Evolutionary conservation across 2,888 invertebrate genomes (phyloP).

Genomic region (Eugnorisma glareosa): DNA sequence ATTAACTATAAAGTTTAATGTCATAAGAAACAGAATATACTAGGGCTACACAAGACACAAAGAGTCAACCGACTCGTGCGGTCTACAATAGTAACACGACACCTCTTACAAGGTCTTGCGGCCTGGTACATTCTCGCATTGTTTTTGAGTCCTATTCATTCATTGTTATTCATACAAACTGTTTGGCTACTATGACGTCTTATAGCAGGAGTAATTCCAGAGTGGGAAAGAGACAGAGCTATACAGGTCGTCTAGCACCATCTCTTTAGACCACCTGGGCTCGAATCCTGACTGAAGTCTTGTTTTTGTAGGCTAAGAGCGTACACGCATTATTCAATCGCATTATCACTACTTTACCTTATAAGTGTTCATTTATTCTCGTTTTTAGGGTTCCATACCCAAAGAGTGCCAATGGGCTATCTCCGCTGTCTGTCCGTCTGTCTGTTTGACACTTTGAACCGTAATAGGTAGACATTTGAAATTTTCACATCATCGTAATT

Average conservation of each 20-base stretch:
- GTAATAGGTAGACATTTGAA: neutral
- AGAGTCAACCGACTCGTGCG: constrained; percentile 57
- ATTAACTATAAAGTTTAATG: neutral
- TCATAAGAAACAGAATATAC: neutral
- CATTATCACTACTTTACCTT: neutral
- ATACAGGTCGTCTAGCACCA: too few relatives aligned
- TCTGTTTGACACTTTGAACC: neutral
- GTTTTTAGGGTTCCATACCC: neutral
- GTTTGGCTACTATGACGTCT: too few relatives aligned
- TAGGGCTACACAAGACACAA: constrained; percentile 31
- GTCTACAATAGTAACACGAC: constrained; percentile 61
- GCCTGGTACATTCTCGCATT: constrained; percentile 37
- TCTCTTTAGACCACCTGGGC: too few relatives aligned
- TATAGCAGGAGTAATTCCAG: too few relatives aligned
- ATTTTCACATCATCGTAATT: neutral
- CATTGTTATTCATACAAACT: neutral
- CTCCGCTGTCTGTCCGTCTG: neutral
- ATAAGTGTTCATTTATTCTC: neutral
- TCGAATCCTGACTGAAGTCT: too few relatives aligned
- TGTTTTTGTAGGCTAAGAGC: too few relatives aligned
- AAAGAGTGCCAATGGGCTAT: neutral
- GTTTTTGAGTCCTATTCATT: neutral
- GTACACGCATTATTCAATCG: too few relatives aligned
- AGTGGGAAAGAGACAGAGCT: too few relatives aligned
- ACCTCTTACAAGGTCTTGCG: constrained; percentile 53